Conservation (phyloP, 2,888 invertebrate genomes). For the Eupithecia vulgata region DNA sequence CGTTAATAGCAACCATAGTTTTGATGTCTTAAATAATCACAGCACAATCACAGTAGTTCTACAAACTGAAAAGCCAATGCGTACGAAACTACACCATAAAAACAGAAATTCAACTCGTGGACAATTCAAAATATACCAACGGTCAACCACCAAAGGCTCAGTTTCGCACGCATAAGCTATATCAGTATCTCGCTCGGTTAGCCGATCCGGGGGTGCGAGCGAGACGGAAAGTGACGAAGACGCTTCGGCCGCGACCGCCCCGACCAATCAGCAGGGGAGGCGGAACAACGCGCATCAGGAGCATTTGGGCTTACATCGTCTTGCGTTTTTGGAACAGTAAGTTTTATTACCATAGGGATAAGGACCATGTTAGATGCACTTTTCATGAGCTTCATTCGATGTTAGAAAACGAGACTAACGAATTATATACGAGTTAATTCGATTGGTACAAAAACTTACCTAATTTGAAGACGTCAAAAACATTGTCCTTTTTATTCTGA, state of each 20-base stretch:
- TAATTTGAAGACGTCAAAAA: neutral
- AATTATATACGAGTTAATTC: neutral
- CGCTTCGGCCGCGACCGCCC: conserved; percentile 73
- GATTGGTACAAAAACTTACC: neutral
- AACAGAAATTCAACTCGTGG: neutral
- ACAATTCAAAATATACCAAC: conserved; percentile 2
- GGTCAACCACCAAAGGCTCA: neutral
- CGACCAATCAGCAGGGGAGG: conserved; percentile 59
- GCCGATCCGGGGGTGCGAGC: conserved; percentile 83
- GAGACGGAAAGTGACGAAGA: conserved; percentile 91
- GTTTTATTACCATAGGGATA: conserved; percentile 37
- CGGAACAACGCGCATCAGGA: conserved; percentile 72
- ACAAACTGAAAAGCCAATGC: conserved; percentile 45
- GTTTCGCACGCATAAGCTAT: conserved; percentile 39
- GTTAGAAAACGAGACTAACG: neutral
- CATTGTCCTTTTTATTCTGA: neutral
- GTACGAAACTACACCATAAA: conserved; percentile 19
- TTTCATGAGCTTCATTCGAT: neutral
- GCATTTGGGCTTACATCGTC: conserved; percentile 76
- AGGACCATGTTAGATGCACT: neutral
- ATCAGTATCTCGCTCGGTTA: conserved; percentile 70
- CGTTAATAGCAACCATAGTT: neutral
- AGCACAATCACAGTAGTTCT: conserved; percentile 46
- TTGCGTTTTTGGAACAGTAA: conserved; percentile 75
- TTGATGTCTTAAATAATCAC: neutral